Conservation (phyloP, 2,113 vertebrate genomes). For the Asarcornis scutulata region DNA sequence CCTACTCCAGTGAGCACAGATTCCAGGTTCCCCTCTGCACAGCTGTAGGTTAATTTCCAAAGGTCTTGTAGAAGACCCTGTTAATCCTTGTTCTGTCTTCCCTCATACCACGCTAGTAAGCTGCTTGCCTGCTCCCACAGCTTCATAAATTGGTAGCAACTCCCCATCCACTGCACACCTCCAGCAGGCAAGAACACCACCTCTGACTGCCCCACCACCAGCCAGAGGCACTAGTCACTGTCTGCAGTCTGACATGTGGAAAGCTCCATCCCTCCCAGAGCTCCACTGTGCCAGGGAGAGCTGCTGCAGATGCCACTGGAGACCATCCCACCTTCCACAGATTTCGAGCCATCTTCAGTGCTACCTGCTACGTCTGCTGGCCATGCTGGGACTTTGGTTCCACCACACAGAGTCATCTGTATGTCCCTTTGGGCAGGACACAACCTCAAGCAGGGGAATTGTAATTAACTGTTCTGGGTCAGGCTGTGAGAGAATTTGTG, state of each 20-base stretch:
- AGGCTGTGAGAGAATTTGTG: neutral
- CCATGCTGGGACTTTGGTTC: neutral
- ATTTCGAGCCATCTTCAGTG: neutral
- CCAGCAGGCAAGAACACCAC: neutral
- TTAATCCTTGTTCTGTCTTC: neutral
- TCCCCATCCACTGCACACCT: neutral
- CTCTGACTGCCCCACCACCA: neutral
- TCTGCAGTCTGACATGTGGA: neutral
- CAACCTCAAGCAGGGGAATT: neutral
- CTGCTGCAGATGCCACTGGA: neutral
- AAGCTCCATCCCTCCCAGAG: neutral
- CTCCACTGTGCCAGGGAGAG: neutral
- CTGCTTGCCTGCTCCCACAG: neutral
- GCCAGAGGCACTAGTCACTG: neutral
- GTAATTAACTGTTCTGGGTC: neutral
- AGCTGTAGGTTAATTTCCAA: neutral
- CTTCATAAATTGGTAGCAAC: neutral
- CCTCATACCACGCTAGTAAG: neutral
- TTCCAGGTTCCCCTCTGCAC: neutral
- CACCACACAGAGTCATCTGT: rapidly evolving
- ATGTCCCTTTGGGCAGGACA: neutral
- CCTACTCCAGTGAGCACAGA: neutral
- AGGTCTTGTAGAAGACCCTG: neutral
- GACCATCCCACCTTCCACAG: neutral
- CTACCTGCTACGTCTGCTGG: neutral